Evolutionary conservation across 1,140 invertebrate species (phyloP), one percentile per base, ranked within the genome.

Genomic region (Drosophila parvula): DNA sequence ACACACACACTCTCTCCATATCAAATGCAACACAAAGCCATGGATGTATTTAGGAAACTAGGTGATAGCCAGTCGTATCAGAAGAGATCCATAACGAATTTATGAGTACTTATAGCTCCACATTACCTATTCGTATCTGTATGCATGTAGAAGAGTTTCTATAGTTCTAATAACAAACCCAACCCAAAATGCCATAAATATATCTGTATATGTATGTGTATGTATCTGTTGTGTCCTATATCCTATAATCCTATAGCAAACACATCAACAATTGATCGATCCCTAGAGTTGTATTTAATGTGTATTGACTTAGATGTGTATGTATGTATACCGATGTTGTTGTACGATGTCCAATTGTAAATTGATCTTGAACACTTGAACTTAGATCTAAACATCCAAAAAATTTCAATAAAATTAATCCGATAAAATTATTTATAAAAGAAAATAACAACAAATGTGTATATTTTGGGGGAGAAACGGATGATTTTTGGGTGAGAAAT

Each of bases 281-380:
- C 48, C 48, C 78, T 79, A 62, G 51, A 55, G 56, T 61, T 68
- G 61, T 64, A 71, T 40, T 40, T 69, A 70, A 45, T 56, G 57
- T 56, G 68, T 79, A 82, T 80, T 80, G 63, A 55, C 53, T 53
- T 63, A 75, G 55, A 58, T 77, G 48, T 77, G 48, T 57, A 38
- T 55, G 32, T 53, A 62, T 63, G 65, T 79, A 64, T 80, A 89
- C 75, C 63, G 80, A 88, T 89, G 73, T 88, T 88, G 84, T 88
- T 88, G 85, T 84, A 88, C 84, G 74, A 89, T 88, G 84, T 88
- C 84, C 77, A 84, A 84, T 81, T 88, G 84, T 88, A 88, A 88
- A 88, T 88, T 88, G 80, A 88, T 89, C 80, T 89, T 74, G 55
- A 73, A 71, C 53, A 83, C 44, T 55, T 55, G 36, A 55, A 63